These are phyloP conservation scores for Hozukius guyotensis DNA, from an alignment of 2,797 vertebrate genomes.

Conservation along the genomic window DNA sequence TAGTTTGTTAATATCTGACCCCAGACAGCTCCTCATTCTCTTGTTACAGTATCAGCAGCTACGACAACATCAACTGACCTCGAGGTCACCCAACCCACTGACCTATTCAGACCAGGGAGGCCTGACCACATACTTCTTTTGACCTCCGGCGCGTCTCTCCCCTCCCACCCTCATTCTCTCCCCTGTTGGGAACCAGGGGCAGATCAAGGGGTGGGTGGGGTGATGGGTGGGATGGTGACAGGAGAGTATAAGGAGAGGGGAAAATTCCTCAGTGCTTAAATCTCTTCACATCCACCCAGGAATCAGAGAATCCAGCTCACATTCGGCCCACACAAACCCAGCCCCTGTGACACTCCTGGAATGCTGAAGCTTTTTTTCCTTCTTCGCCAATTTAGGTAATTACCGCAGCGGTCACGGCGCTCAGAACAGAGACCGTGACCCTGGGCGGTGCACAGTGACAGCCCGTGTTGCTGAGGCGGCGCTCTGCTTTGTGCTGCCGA, in stretches of 20 bases:
- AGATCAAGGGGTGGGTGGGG: slow-evolving; percentile 74
- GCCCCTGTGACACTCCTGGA: slow-evolving; percentile 75
- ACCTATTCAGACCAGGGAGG: slow-evolving; percentile 52
- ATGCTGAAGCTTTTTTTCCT: slow-evolving; percentile 69
- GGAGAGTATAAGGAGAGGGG: slow-evolving; percentile 63
- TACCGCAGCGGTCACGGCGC: slow-evolving; percentile 76
- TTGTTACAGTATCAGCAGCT: slow-evolving; percentile 59
- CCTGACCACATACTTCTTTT: slow-evolving; percentile 63
- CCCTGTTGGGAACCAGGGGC: slow-evolving; percentile 55
- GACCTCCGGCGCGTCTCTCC: slow-evolving; percentile 59
- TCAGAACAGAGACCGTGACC: slow-evolving; percentile 76
- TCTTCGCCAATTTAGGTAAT: slow-evolving; percentile 77
- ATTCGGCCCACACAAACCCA: slow-evolving; percentile 73
- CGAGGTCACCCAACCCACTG: slow-evolving; percentile 50
- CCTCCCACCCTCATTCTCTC: slow-evolving; percentile 59
- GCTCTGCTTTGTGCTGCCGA: slow-evolving; percentile 62
- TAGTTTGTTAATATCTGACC: slow-evolving; percentile 34
- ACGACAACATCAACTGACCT: slow-evolving; percentile 27
- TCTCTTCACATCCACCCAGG: slow-evolving; percentile 76
- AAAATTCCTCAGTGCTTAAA: slow-evolving; percentile 78
- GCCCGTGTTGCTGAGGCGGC: slow-evolving; percentile 63
- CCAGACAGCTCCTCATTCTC: slow-evolving; percentile 8
- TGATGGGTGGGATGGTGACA: slow-evolving; percentile 68
- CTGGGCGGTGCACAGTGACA: slow-evolving; percentile 72
- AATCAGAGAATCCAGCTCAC: slow-evolving; percentile 74